Evolutionary conservation across 2,888 invertebrate genomes (phyloP).

Genomic region (Cerceris ruficornis): DNA sequence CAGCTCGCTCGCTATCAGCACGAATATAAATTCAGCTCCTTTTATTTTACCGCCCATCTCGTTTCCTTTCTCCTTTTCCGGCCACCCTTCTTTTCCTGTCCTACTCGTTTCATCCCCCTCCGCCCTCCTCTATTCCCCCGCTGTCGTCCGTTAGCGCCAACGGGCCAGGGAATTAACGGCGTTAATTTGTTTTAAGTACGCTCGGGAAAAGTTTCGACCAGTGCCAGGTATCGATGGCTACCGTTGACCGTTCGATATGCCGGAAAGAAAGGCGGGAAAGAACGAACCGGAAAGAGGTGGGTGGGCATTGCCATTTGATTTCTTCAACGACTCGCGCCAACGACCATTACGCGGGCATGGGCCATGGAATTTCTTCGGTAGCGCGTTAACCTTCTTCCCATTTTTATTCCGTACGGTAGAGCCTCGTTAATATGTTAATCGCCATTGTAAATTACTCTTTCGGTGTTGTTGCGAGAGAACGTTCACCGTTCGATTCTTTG

Average conservation of each 20-base stretch:
- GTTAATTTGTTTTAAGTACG: constrained; percentile 75
- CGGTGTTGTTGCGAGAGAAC: not conserved
- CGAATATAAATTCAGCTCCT: constrained; percentile 78
- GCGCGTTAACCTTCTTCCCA: constrained; percentile 29
- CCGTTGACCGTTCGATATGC: constrained; percentile 62
- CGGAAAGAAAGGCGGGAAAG: constrained; percentile 4
- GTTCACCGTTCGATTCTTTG: constrained; percentile 1
- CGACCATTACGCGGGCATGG: constrained; percentile 32
- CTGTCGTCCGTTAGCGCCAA: constrained; percentile 34
- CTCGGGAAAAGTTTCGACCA: constrained; percentile 62
- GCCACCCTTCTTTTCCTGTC: constrained; percentile 12
- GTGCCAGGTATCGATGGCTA: constrained; percentile 58
- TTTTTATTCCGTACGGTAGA: not conserved
- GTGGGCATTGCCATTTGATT: constrained; percentile 37
- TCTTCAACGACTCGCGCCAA: constrained; percentile 36
- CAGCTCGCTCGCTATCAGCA: constrained; percentile 77
- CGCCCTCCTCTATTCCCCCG: constrained; percentile 14
- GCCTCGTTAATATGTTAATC: constrained; percentile 55
- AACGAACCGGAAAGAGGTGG: not conserved
- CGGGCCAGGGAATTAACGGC: constrained; percentile 70
- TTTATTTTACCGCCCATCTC: constrained; percentile 70
- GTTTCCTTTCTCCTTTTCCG: constrained; percentile 20
- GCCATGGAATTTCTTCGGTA: constrained; percentile 30
- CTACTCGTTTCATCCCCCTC: constrained; percentile 19
- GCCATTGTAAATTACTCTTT: constrained; percentile 41